Base-by-base conservation (phyloP, 1,140 invertebrate genomes). In the Brachionus rotundiformis region DNA sequence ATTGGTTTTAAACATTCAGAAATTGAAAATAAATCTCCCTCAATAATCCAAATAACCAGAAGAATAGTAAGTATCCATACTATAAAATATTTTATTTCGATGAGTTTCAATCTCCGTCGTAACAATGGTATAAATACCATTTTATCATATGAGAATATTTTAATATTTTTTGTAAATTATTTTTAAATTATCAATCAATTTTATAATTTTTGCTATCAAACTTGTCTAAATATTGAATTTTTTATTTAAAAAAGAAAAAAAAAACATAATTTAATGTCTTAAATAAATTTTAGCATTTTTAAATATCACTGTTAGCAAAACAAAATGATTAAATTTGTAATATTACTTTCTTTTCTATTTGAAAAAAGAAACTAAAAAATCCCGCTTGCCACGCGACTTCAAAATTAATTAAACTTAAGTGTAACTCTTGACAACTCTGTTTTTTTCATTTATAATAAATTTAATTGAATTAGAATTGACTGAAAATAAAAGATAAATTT, bases 1-100 rank as follows among this genome's bases (percentile, higher is more conserved):
- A 79, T 79, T 10, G 76, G 76, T 79, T n/a, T 63, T 19, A 59
- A 36, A 13, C 76, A 79, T 11, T 79, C 44, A 2, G 44, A 29
- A 19, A 68, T 44, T 11, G 68, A 73, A 23, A 44, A 41, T 13
- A 79, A 16, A 63, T 79, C 47, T 16, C 27, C 59, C 8, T 77
- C 49, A 13, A 79, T 79, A n/a, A 63, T 59, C 44, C 44, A 79
- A 23, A 79, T 41, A 3, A 79, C 76, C 23, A 79, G 11, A 4
- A 79, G 23, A 23, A 79, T 27, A 36, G n/a, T 39, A 8, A 54
- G 23, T 33, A 63, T 59, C 47, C 47, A 63, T 16, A 79, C 25
- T 16, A 79, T 36, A 13, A 79, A 59, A 63, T 79, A 79, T 36
- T 63, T 63, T 11, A 63, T 1, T 11, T 54, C 47, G 3, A 79